These are phyloP conservation scores for Engystomops pustulosus DNA, from an alignment of 2,113 vertebrate genomes.

Conservation along the genomic window DNA sequence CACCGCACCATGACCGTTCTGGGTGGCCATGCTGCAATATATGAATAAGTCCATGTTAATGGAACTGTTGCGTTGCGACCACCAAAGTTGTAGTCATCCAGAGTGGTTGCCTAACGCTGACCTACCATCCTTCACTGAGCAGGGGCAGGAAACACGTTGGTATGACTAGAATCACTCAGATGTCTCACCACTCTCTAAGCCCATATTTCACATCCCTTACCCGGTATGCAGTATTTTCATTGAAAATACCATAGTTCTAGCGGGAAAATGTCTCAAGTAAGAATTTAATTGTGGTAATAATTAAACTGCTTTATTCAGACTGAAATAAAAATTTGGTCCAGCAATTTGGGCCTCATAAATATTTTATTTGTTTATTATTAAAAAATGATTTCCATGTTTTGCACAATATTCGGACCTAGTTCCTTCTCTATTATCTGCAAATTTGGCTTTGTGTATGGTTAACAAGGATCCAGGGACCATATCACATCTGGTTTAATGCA, in stretches of 20 bases:
- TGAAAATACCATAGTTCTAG: not conserved
- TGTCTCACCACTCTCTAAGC: not conserved
- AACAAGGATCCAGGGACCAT: not conserved
- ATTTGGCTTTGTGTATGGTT: not conserved
- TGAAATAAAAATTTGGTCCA: conserved; percentile 30
- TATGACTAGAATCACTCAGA: not conserved
- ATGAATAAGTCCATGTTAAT: no score
- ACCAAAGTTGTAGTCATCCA: not conserved
- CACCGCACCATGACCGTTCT: no score
- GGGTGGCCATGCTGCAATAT: no score
- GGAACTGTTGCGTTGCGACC: no score
- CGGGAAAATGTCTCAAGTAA: conserved; percentile 10
- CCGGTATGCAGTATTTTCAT: not conserved
- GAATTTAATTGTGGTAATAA: conserved; percentile 39
- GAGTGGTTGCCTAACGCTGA: not conserved
- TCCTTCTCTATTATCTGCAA: not conserved
- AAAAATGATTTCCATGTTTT: conserved; percentile 23
- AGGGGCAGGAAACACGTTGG: not conserved
- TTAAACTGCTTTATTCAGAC: conserved; percentile 33
- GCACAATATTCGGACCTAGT: not conserved
- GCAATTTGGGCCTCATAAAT: conserved; percentile 36
- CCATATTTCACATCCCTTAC: not conserved
- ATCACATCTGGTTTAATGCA: not conserved
- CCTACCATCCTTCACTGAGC: no score
- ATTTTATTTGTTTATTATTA: conserved; percentile 51